A percentile compares a stretch with the other conserved stretches of the same genome.
Conservation (phyloP, 2,113 vertebrate genomes). For the Theristicus caerulescens region DNA sequence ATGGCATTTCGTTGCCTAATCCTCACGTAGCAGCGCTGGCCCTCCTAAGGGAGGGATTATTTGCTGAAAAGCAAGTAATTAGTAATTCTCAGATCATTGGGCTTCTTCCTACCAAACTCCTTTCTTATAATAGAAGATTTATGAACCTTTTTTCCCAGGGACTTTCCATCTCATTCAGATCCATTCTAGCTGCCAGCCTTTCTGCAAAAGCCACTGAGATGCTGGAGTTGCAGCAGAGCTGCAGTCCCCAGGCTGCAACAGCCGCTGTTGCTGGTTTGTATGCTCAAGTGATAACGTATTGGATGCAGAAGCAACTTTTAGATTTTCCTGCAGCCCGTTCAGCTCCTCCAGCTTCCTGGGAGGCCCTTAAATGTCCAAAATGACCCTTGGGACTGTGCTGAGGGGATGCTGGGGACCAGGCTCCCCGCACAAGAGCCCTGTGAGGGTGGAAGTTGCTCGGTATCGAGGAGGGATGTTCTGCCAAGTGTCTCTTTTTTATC, state of each 20-base stretch:
- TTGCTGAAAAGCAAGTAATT: neutral
- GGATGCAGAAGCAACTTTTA: neutral
- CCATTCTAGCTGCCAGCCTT: neutral
- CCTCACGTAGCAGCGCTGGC: neutral
- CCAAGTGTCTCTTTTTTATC: neutral
- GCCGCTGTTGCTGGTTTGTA: neutral
- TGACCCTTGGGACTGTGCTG: accelerated
- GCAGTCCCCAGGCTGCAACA: neutral
- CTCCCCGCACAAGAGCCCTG: neutral
- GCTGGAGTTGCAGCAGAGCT: neutral
- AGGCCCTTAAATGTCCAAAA: neutral
- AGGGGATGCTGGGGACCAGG: neutral
- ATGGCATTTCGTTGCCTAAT: neutral
- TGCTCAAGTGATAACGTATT: neutral
- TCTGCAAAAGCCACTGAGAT: neutral
- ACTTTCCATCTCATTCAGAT: neutral
- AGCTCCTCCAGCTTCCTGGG: neutral
- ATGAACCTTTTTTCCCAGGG: neutral
- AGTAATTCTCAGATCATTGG: neutral
- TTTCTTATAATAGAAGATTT: neutral
- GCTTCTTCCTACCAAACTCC: neutral
- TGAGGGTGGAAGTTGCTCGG: neutral
- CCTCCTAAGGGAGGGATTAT: neutral
- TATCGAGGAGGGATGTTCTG: neutral
- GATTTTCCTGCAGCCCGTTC: neutral